Conservation (phyloP, 2,888 invertebrate species). For the Brassicogethes aeneus region DNA sequence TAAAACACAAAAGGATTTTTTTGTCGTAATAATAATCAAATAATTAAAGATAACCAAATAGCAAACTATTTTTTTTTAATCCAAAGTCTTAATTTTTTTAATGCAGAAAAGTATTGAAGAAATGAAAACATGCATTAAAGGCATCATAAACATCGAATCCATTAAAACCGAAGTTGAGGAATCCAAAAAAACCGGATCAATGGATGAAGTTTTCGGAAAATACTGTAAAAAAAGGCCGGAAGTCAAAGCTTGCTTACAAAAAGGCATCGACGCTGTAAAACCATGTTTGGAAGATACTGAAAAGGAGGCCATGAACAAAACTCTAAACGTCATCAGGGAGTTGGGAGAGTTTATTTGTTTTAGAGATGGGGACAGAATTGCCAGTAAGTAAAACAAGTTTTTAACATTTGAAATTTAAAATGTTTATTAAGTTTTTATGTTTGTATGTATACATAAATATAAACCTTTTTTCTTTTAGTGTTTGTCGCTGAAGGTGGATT, state of each 20-base stretch:
- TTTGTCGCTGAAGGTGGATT: slow-evolving; percentile 44
- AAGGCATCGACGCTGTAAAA: slow-evolving; percentile 38
- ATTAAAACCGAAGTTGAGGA: slow-evolving; percentile 48
- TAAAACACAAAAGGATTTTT: too few species aligned
- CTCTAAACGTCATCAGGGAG: slow-evolving; percentile 42
- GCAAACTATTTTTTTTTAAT: too few species aligned
- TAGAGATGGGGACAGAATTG: slow-evolving; percentile 50
- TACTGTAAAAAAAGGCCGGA: slow-evolving; percentile 43
- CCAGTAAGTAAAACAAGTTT: slow-evolving; percentile 38
- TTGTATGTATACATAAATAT: background rate
- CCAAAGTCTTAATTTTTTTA: too few species aligned
- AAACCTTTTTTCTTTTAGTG: slow-evolving; percentile 41
- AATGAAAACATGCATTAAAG: slow-evolving; percentile 48
- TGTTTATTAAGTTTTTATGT: background rate
- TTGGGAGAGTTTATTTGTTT: slow-evolving; percentile 44
- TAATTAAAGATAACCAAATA: too few species aligned
- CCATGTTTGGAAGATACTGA: slow-evolving; percentile 43
- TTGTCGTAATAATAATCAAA: too few species aligned
- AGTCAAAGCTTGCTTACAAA: slow-evolving; percentile 38
- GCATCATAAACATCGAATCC: slow-evolving; percentile 48
- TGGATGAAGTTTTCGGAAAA: slow-evolving; percentile 47
- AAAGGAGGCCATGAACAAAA: slow-evolving; percentile 36
- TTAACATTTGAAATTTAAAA: background rate
- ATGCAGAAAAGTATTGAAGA: slow-evolving; percentile 26
- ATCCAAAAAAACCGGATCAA: slow-evolving; percentile 45